Evolutionary conservation across 2,888 invertebrate genomes (phyloP), one percentile per base, ranked within the genome.

Genomic region (Andrena marginata): DNA sequence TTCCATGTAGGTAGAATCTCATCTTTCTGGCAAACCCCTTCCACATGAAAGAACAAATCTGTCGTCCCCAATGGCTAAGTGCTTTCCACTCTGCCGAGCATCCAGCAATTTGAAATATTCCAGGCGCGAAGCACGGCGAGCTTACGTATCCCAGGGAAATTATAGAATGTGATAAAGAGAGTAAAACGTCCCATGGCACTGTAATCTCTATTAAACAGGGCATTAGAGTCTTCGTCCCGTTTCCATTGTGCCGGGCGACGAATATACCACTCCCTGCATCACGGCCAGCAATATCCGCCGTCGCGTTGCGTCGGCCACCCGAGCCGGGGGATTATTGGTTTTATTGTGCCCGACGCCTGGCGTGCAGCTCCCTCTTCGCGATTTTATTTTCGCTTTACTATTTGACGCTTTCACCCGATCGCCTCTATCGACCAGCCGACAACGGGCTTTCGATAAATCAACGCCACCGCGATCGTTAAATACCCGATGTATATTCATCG

Each of bases 241-340:
- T 56, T 48, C 54, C 33, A 68, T 77, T 63, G 67, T 59, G 49
- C 60, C n/a, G 26, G 20, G 31, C 16, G 6, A 29, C 29, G 69
- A 69, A 33, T 23, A 13, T 13, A 29, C 54, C 42, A 51, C 33
- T 26, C 16, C 13, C 51, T 16, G 48, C 42, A 56, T 49, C 59
- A 54, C 71, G 65, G 48, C 13, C 62, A 65, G 83, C 87, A 86
- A 86, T 80, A 87, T 77, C 79, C 76, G 80, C 79, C 76, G 80
- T 56, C 76, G 73, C 56, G 73, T 76, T n/a, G 81, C 77, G 77
- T 82, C 73, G 79, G 80, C 62, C 63, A 63, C 63, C 31, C 60
- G 73, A 71, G 82, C 71, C 69, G 26, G 88, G 26, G 88, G 81
- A 88, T 87, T 88, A 89, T 89, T 85, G 88, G 85, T 88, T 87